Conservation (phyloP, 2,888 invertebrate genomes). For the Xylota segnis region DNA sequence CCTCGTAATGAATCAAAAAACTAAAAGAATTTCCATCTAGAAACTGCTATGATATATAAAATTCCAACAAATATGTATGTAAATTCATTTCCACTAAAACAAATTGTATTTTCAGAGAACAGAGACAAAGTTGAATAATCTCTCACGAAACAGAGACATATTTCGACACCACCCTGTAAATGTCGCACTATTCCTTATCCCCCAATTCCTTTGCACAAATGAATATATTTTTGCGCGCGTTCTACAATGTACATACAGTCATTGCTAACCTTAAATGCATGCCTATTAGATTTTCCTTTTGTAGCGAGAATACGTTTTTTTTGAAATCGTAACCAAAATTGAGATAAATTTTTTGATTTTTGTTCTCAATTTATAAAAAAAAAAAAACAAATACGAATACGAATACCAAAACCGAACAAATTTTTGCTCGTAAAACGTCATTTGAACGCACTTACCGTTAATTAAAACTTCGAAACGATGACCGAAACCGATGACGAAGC, state of each 20-base stretch:
- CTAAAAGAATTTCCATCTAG: no score
- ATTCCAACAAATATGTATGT: not conserved
- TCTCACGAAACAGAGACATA: constrained; percentile 26
- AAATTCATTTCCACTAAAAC: not conserved
- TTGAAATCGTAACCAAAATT: constrained; percentile 45
- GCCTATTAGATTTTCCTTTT: constrained; percentile 51
- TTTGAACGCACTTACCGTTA: constrained; percentile 50
- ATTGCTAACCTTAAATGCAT: constrained; percentile 39
- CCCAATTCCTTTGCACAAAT: constrained; percentile 54
- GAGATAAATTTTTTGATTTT: constrained; percentile 73
- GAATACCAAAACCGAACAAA: constrained; percentile 28
- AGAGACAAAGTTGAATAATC: constrained; percentile 29
- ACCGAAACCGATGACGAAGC: constrained; percentile 83
- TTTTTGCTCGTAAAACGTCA: constrained; percentile 44
- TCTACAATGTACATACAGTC: constrained; percentile 34
- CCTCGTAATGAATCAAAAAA: no score
- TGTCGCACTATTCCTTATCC: constrained; percentile 43
- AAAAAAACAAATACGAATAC: constrained; percentile 25
- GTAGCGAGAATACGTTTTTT: constrained; percentile 40
- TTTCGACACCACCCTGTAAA: constrained; percentile 60
- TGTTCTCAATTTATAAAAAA: constrained; percentile 66
- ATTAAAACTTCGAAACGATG: constrained; percentile 67
- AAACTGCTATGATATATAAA: no score
- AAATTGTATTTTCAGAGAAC: constrained; percentile 65
- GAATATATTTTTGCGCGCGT: constrained; percentile 66